These are phyloP conservation scores for Amblyopsis hoosieri DNA, from an alignment of 2,797 vertebrate species.

Conservation along the genomic window DNA sequence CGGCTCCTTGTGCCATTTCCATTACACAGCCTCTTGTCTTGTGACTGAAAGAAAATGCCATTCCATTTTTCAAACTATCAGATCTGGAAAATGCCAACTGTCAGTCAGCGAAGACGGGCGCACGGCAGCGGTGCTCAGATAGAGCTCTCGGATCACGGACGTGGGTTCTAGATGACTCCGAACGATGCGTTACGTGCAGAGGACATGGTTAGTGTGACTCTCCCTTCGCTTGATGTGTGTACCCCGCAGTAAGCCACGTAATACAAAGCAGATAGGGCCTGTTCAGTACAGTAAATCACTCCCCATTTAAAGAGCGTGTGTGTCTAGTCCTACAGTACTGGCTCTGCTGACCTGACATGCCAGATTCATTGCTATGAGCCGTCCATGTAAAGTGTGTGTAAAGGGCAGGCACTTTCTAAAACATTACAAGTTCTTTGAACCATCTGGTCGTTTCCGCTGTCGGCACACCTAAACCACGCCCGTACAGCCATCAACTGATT, in stretches of 20 bases:
- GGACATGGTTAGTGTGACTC: background rate
- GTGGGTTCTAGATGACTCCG: background rate
- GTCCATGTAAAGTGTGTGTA: too few species aligned
- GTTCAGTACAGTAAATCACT: background rate
- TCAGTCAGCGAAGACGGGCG: conserved; percentile 28
- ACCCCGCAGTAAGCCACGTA: background rate
- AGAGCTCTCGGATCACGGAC: background rate
- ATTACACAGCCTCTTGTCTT: conserved; percentile 10
- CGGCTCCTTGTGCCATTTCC: background rate
- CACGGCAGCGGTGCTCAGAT: background rate
- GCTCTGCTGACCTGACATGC: too few species aligned
- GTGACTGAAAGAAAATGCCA: conserved; percentile 11
- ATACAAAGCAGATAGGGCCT: background rate
- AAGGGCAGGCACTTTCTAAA: too few species aligned
- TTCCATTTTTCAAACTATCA: conserved; percentile 14
- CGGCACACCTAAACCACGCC: too few species aligned
- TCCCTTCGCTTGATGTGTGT: background rate
- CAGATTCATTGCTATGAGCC: too few species aligned
- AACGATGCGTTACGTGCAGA: background rate
- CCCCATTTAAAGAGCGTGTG: conserved; percentile 11
- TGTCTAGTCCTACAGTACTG: too few species aligned
- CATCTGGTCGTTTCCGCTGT: too few species aligned
- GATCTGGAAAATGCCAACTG: conserved; percentile 47
- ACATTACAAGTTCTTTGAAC: too few species aligned
- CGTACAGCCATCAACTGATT: too few species aligned